Evolutionary conservation across 2,888 invertebrate species (phyloP), one percentile per base, ranked within the genome.

Genomic region (Pandemis cinnamomeana): DNA sequence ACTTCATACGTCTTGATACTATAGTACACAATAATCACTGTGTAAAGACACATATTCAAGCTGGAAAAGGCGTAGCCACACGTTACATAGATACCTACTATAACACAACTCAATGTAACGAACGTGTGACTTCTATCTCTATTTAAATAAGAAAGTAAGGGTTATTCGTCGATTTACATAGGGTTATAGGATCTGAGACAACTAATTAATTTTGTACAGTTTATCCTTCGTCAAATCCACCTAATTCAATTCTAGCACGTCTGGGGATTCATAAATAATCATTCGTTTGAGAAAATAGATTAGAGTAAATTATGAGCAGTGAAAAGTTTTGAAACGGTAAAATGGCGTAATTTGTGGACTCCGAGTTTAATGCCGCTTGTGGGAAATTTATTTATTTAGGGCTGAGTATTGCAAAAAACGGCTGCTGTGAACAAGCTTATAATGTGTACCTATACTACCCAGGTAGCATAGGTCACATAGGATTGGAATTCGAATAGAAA

Each of bases 321-420:
- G 36, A 67, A 46, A 63, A 68, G 41, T 72, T 63, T 72, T 11
- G 11, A 8, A 46, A 8, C 72, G 15, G 46, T 72, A 68, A 63
- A 20, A 36, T 27, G 44, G 63, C 3, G 48, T 41, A 46, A 46
- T 72, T 62, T 13, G 42, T 51, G 60, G 53, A 36, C 27, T n/a
- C 15, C 7, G 51, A 44, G 53, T 67, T 72, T 70, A 58, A 64
- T 73, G 51, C 69, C 60, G 64, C 10, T 66, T 46, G 69, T 60
- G 58, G 42, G 41, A 72, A 11, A 48, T 51, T 64, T 73, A 73
- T 73, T 69, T 69, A 73, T 73, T 73, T 69, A 69, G 63, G 46
- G 20, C 15, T 41, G 4, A 36, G 27, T 36, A 58, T 58, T 64
- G 66, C 42, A 42, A 58, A 60, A 58, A 27, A 69, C 44, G 51